phyloP scores from a whole-genome alignment of 2,113 vertebrate species.

The Chamaea fasciata region DNA sequence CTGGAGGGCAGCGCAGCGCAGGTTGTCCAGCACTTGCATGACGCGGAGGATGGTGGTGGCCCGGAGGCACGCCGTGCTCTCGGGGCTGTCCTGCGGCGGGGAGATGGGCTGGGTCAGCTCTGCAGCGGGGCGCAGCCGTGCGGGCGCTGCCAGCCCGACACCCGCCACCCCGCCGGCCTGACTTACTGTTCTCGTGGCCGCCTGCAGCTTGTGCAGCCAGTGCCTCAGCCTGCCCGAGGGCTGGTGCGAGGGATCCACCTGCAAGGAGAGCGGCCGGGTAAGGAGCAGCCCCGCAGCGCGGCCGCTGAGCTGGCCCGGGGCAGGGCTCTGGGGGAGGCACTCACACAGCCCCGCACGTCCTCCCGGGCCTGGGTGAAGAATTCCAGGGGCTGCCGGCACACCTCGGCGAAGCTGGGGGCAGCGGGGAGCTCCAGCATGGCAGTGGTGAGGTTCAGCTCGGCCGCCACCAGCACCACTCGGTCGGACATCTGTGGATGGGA shows the following conservation, averaged over 20 bases:
- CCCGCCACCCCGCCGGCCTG: rapidly evolving
- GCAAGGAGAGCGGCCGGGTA: rapidly evolving
- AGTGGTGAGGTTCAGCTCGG: background rate
- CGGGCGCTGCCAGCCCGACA: rapidly evolving
- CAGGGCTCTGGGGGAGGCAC: background rate
- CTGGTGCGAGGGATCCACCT: background rate
- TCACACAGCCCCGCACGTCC: constrained; percentile 26
- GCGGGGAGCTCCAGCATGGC: background rate
- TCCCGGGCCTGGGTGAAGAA: background rate
- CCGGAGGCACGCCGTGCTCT: background rate
- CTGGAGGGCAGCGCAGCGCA: background rate
- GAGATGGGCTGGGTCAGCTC: background rate
- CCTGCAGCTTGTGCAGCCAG: constrained; percentile 31
- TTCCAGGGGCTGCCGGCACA: background rate
- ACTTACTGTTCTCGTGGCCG: background rate
- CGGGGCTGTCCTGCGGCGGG: background rate
- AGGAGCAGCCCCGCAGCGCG: rapidly evolving
- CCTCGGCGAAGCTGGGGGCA: rapidly evolving
- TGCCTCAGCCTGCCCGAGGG: background rate
- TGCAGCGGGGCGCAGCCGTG: rapidly evolving
- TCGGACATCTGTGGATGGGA: background rate
- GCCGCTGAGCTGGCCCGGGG: rapidly evolving
- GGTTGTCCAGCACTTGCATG: background rate
- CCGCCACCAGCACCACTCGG: background rate
- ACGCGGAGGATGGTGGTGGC: background rate